Percentiles rank a stretch among this genome's conserved stretches.
Conservation (phyloP, 2,113 vertebrate genomes). For the Gallinago undulata region DNA sequence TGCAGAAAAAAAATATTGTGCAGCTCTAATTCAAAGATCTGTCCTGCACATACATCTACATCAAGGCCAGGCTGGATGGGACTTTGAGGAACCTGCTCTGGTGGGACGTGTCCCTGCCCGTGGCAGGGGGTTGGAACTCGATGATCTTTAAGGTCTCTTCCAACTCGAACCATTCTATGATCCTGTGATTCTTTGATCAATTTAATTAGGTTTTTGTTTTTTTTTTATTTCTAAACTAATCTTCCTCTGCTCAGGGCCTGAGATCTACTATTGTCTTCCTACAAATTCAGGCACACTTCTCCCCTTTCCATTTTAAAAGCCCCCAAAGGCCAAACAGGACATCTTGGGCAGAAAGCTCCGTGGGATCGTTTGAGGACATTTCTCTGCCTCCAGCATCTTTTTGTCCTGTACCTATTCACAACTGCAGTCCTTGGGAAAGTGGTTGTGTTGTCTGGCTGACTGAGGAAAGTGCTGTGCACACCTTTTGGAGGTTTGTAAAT, state of each 20-base stretch:
- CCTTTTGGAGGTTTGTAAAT: conserved; percentile 22
- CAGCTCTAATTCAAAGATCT: background rate
- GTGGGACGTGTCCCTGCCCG: too few relatives aligned
- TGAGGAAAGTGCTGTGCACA: conserved; percentile 24
- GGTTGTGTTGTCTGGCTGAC: background rate
- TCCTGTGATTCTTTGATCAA: too few relatives aligned
- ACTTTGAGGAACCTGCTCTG: too few relatives aligned
- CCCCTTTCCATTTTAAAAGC: background rate
- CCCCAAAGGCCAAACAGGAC: background rate
- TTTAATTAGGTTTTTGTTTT: too few relatives aligned
- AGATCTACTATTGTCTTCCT: background rate
- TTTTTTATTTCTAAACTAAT: background rate
- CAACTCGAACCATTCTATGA: too few relatives aligned
- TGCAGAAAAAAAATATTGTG: background rate
- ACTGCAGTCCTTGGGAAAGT: background rate
- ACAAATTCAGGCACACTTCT: background rate
- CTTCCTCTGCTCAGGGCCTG: background rate
- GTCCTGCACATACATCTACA: background rate
- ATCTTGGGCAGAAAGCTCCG: background rate
- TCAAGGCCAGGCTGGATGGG: too few relatives aligned
- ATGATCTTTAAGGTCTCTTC: too few relatives aligned
- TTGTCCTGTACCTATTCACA: background rate
- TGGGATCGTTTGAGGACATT: background rate
- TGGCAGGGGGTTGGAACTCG: too few relatives aligned
- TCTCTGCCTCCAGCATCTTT: background rate